Percentiles rank a stretch among this genome's conserved stretches.
Evolutionary conservation across 2,113 vertebrate species (phyloP).

Genomic region (Corvus hawaiiensis): DNA sequence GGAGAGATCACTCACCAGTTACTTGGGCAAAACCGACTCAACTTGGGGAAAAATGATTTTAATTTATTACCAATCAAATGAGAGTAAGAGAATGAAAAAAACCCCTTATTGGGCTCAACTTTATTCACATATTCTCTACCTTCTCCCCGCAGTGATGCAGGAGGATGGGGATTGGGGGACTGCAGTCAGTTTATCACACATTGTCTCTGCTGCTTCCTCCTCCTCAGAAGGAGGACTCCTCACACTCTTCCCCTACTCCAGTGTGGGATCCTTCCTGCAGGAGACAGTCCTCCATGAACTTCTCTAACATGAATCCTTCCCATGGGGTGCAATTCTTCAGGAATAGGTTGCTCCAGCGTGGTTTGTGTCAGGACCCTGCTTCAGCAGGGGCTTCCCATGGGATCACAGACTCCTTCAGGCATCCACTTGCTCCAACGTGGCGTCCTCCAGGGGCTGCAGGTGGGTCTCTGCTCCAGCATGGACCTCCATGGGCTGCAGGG

Average conservation of each 20-base stretch:
- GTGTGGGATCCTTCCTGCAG: background rate
- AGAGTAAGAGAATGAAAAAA: background rate
- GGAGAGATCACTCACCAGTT: background rate
- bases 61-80: background rate
- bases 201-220: background rate
- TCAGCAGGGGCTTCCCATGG: background rate
- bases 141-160: fast-evolving
- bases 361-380: background rate
- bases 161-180: fast-evolving
- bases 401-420: background rate
- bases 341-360: background rate
- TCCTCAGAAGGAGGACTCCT: background rate
- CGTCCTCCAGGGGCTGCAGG: background rate
- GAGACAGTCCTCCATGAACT: background rate
- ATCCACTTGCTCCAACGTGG: background rate
- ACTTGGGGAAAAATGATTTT: background rate
- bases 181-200: background rate
- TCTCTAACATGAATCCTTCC: background rate
- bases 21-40: background rate
- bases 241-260: background rate
- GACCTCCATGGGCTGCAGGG: background rate
- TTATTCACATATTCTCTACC: background rate
- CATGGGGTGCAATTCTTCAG: background rate
- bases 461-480: background rate
- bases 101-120: background rate